A percentile compares a stretch with the other conserved stretches of the same genome.
Conservation (phyloP, 2,888 invertebrate species). For the Iphiclides podalirius region DNA sequence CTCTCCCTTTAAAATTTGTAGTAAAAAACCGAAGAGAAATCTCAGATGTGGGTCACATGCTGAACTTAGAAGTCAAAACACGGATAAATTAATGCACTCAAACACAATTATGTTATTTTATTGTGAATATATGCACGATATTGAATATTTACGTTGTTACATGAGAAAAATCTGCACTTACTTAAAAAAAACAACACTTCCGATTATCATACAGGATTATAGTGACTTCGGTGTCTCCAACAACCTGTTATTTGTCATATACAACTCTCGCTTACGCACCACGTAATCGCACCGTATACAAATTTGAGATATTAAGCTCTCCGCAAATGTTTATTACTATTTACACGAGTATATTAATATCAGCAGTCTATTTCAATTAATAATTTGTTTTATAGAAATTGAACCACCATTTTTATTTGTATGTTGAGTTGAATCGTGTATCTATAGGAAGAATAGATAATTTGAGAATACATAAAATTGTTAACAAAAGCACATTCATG, state of each 20-base stretch:
- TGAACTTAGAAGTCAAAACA: conserved; percentile 54
- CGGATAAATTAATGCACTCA: conserved; percentile 15
- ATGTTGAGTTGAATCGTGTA: conserved; percentile 64
- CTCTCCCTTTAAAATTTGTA: conserved; percentile 40
- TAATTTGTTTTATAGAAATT: conserved; percentile 59
- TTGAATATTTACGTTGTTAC: conserved; percentile 24
- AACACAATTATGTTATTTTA: conserved; percentile 30
- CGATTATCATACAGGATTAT: conserved; percentile 53
- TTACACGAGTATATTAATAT: conserved; percentile 36
- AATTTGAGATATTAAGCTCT: conserved; percentile 39
- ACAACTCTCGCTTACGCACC: conserved; percentile 62
- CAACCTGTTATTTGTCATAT: conserved; percentile 79
- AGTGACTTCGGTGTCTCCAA: conserved; percentile 75
- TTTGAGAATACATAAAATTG: conserved; percentile 19
- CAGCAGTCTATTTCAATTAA: conserved; percentile 48
- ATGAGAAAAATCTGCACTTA: conserved; percentile 33
- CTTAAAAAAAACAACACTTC: conserved; percentile 54
- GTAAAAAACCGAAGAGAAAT: conserved; percentile 72
- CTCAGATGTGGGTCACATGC: conserved; percentile 78
- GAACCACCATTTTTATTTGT: conserved; percentile 80
- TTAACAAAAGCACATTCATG: not conserved
- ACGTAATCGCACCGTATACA: conserved; percentile 54
- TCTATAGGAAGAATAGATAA: conserved; percentile 33
- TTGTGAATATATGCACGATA: conserved; percentile 16
- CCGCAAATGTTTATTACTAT: conserved; percentile 44